A percentile compares a stretch with the other conserved stretches of the same genome.
Evolutionary conservation across 2,113 vertebrate genomes (phyloP).

Genomic region (Urocitellus parryii): DNA sequence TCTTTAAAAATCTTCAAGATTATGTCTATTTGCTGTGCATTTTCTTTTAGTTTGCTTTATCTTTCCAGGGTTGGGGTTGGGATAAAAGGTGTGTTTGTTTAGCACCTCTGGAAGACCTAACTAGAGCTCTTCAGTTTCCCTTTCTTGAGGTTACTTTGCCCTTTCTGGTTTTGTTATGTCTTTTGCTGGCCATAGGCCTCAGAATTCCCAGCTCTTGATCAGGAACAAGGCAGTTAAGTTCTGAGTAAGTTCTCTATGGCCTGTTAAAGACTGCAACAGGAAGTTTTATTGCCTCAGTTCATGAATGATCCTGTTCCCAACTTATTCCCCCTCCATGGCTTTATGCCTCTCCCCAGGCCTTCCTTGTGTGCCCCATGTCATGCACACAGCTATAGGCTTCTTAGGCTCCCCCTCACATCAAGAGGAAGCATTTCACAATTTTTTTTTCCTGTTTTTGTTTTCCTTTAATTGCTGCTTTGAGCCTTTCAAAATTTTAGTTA

Average conservation of each 20-base stretch:
- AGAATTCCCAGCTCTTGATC: conserved; percentile 64
- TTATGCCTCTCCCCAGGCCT: not conserved
- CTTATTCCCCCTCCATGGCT: not conserved
- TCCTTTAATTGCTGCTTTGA: conserved; percentile 82
- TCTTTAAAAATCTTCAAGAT: conserved; percentile 97
- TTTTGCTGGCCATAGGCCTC: conserved; percentile 69
- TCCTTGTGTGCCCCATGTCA: not conserved
- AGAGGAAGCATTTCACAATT: conserved; percentile 63
- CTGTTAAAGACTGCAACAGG: conserved; percentile 10
- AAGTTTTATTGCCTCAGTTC: conserved; percentile 29
- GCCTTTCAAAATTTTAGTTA: conserved; percentile 81
- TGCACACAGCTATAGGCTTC: conserved; percentile 22
- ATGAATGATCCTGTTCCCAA: conserved; percentile 3
- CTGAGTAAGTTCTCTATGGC: not conserved
- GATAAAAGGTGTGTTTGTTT: conserved; percentile 81
- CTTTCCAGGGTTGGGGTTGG: conserved; percentile 84
- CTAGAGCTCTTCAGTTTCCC: conserved; percentile 72
- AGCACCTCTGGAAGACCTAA: conserved; percentile 77
- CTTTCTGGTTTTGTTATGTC: conserved; percentile 73
- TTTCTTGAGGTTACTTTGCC: conserved; percentile 72
- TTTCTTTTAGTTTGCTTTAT: conserved; percentile 89
- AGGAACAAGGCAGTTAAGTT: conserved; percentile 17
- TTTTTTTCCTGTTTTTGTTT: conserved; percentile 23
- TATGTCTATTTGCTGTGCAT: conserved; percentile 96
- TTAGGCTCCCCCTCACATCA: conserved; percentile 20